Evolutionary conservation across 2,888 invertebrate species (phyloP).

Genomic region (Hydriomena furcata): DNA sequence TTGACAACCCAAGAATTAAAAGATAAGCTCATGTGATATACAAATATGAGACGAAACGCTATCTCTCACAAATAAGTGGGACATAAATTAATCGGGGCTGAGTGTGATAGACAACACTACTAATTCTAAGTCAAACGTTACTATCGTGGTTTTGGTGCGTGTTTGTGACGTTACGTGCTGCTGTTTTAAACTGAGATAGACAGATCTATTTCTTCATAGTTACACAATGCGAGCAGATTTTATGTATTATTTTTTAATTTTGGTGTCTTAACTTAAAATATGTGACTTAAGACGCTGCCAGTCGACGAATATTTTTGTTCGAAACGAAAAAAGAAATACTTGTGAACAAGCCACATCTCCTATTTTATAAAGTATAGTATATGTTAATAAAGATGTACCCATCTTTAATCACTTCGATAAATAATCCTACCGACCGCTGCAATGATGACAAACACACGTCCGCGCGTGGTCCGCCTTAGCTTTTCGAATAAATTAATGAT

Average conservation of each 20-base stretch:
- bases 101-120: slow-evolving; percentile 70
- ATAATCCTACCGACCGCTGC: too few species aligned
- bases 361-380: too few species aligned
- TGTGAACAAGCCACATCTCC: too few species aligned
- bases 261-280: too few species aligned
- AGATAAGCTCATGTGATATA: slow-evolving; percentile 75
- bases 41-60: slow-evolving; percentile 74
- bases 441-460: too few species aligned
- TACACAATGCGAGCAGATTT: slow-evolving; percentile 10
- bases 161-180: slow-evolving; percentile 62
- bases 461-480: too few species aligned
- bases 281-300: too few species aligned
- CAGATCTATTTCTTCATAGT: slow-evolving; percentile 25
- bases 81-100: slow-evolving; percentile 78
- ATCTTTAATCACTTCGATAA: too few species aligned
- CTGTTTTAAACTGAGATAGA: slow-evolving; percentile 49
- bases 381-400: too few species aligned
- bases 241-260: not conserved
- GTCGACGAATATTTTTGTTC: too few species aligned
- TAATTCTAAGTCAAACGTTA: slow-evolving; percentile 75
- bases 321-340: too few species aligned
- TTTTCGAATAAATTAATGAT: too few species aligned
- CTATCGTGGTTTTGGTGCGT: slow-evolving; percentile 65
- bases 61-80: slow-evolving; percentile 74
- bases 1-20: slow-evolving; percentile 81